Evolutionary conservation across 2,113 vertebrate genomes (phyloP), one percentile per base, ranked within the genome.

Genomic region (Tursiops truncatus): DNA sequence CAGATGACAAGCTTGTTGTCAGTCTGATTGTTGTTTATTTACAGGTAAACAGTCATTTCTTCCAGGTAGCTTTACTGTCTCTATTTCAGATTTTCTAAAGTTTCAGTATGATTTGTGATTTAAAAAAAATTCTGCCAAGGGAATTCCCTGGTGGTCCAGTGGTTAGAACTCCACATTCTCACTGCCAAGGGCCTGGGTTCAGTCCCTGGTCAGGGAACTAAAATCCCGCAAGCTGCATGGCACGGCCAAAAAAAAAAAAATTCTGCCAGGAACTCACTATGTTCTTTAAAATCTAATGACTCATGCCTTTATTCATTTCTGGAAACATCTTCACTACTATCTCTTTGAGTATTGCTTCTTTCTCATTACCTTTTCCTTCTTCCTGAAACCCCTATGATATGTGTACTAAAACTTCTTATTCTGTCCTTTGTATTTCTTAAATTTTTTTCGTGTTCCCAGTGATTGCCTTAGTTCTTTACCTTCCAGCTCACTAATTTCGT

Each of bases 281-380:
- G 23, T 23, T 41, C 33, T 77, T 94, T 94, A 95, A 80, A 85
- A 92, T 84, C 25, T 84, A 83, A 62, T n/a, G 79, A 74, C 12
- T 94, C 63, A 47, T 80, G 77, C 31, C n/a, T 91, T 95, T 88
- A 77, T 90, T 86, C 25, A 47, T 95, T 91, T 81, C 21, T 53
- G 68, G 80, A 91, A 95, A 73, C 33, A 91, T 25, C 38, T 87
- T 93, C 25, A 21, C 62, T 25, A 44, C 77, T 62, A 83, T 60
- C 68, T 84, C 14, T 71, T 68, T 74, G 77, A 84, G 36, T 73
- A 47, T 47, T 63, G 8, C 8, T 26, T 80, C 28, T 86, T 62
- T 87, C 13, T 14, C n/a, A 28, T 92, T n/a, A 65, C 33, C 3
- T 36, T 71, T 73, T 65, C 8, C 41, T 25, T 68, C 47, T 74